Percentiles rank a stretch among this genome's conserved stretches.
Conservation (phyloP, 2,888 invertebrate genomes). For the Drosophila picticornis region DNA sequence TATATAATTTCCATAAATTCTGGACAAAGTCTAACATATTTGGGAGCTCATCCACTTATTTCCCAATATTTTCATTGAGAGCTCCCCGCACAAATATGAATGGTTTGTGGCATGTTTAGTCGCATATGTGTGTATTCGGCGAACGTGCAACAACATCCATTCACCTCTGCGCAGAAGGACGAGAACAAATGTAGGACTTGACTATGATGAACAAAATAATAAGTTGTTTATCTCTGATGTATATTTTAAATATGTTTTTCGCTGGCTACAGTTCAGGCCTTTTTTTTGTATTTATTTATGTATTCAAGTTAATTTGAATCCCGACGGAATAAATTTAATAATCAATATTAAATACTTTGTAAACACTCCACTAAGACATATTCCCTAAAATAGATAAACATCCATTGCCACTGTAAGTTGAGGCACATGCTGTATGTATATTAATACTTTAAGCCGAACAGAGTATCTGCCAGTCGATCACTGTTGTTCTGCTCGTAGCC, state of each 20-base stretch:
- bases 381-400: not conserved
- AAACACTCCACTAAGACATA: not conserved
- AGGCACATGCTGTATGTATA: not conserved
- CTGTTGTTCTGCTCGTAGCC: not conserved
- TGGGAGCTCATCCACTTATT: not conserved
- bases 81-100: not conserved
- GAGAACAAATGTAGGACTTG: not conserved
- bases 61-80: not conserved
- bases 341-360: not conserved
- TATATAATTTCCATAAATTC: not conserved
- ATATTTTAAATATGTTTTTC: not conserved
- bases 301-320: not conserved
- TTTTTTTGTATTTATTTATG: not conserved
- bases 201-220: not conserved
- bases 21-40: not conserved
- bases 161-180: not conserved
- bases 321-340: not conserved
- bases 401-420: not conserved
- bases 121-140: not conserved
- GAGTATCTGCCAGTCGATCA: not conserved
- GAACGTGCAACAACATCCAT: not conserved
- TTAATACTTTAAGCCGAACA: not conserved
- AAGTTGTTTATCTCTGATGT: not conserved
- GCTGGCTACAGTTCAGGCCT: not conserved
- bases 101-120: not conserved